These are phyloP conservation scores for Cyphomyrus plagiostoma DNA, from an alignment of 2,113 vertebrate genomes.

Conservation along the genomic window DNA sequence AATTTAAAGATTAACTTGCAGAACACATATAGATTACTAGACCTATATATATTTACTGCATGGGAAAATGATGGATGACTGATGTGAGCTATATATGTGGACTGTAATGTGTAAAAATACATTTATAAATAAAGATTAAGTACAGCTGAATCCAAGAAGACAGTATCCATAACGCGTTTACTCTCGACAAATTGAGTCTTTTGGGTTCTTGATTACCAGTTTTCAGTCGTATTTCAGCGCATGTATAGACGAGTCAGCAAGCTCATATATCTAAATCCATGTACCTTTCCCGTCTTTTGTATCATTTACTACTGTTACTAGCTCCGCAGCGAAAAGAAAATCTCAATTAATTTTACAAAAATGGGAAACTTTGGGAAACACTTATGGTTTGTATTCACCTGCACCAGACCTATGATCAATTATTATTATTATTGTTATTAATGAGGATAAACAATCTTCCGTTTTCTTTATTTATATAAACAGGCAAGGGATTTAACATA, in stretches of 20 bases:
- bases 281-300: neutral
- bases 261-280: neutral
- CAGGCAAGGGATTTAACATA: neutral
- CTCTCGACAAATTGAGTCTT: neutral
- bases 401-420: neutral
- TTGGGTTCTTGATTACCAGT: neutral
- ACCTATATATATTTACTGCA: neutral
- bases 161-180: neutral
- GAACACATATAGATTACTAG: neutral
- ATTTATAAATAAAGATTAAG: neutral
- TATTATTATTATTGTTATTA: neutral
- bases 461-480: neutral
- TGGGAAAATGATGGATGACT: neutral
- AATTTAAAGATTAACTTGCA: neutral
- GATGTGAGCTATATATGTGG: neutral
- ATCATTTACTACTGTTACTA: neutral
- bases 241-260: neutral
- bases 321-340: neutral
- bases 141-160: neutral
- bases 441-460: neutral
- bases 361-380: neutral
- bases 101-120: neutral
- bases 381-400: neutral
- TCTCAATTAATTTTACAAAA: neutral
- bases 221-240: neutral